phyloP scores from a whole-genome alignment of 2,888 invertebrate species.

The Xestia sexstrigata region DNA sequence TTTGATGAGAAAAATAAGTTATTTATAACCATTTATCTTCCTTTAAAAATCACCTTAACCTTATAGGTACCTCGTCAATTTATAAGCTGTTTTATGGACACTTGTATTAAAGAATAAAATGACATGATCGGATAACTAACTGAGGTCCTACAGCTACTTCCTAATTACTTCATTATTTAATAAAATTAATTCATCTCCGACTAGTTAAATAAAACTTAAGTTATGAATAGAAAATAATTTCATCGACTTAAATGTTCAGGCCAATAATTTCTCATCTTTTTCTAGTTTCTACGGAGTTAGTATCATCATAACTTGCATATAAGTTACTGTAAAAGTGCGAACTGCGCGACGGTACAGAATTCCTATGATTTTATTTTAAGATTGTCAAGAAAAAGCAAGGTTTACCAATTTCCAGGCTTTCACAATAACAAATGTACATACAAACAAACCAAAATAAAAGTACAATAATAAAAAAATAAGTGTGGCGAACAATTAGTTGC shows the following conservation, averaged over 20 bases:
- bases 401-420: background rate
- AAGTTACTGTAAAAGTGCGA: background rate
- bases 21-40: slow-evolving; percentile 10
- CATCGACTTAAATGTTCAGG: background rate
- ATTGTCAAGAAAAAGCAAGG: background rate
- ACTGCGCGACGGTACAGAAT: background rate
- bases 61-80: background rate
- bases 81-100: slow-evolving; percentile 1
- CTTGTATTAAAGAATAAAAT: slow-evolving; percentile 5
- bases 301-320: background rate
- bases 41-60: slow-evolving; percentile 4
- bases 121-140: slow-evolving; percentile 10
- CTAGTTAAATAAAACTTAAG: background rate
- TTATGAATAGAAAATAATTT: background rate
- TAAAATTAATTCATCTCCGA: slow-evolving; percentile 1
- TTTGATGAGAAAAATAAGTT: slow-evolving; percentile 46
- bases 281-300: background rate
- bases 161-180: slow-evolving; percentile 26
- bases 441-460: background rate
- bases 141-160: background rate
- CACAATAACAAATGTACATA: background rate
- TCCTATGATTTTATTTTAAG: background rate
- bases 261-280: background rate
- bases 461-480: background rate
- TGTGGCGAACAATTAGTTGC: slow-evolving; percentile 30